These are phyloP conservation scores for Melipona beecheii DNA, from an alignment of 2,888 invertebrate genomes.

Conservation along the genomic window DNA sequence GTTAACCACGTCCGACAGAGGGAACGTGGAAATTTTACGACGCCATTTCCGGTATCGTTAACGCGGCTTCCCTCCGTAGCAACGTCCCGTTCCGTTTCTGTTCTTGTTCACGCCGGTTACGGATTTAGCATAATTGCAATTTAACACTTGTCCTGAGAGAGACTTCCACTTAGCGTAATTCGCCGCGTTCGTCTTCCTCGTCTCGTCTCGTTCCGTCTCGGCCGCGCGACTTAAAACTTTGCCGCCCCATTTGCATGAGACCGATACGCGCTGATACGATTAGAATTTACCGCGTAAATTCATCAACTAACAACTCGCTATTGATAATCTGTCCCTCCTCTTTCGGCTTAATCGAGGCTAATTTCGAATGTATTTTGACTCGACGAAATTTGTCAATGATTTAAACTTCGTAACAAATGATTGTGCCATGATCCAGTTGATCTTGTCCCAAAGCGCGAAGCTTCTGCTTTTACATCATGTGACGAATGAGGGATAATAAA, in stretches of 20 bases:
- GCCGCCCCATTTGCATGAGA: slow-evolving; percentile 38
- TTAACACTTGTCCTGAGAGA: slow-evolving; percentile 58
- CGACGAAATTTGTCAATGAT: no score
- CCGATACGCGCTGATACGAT: slow-evolving; percentile 43
- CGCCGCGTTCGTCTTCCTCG: slow-evolving; percentile 24
- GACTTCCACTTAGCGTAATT: slow-evolving; percentile 43
- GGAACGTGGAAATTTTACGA: slow-evolving; percentile 57
- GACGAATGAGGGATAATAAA: no score
- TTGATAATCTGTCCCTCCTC: no score
- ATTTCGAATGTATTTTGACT: no score
- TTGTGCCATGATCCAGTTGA: no score
- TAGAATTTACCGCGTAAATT: slow-evolving; percentile 2
- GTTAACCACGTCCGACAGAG: slow-evolving; percentile 36
- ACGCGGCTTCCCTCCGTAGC: slow-evolving; percentile 29
- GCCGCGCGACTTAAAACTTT: slow-evolving; percentile 37
- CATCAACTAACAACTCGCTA: not conserved
- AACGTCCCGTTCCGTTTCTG: slow-evolving; percentile 20
- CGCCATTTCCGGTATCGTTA: slow-evolving; percentile 54
- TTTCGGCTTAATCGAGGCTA: no score
- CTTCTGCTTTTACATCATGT: no score
- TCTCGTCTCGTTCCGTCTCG: not conserved
- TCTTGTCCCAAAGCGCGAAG: no score
- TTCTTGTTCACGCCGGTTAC: slow-evolving; percentile 25
- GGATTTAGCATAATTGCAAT: slow-evolving; percentile 69
- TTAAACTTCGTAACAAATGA: no score